phyloP scores from a whole-genome alignment of 2,888 invertebrate genomes.

The Chironomus tentans region DNA sequence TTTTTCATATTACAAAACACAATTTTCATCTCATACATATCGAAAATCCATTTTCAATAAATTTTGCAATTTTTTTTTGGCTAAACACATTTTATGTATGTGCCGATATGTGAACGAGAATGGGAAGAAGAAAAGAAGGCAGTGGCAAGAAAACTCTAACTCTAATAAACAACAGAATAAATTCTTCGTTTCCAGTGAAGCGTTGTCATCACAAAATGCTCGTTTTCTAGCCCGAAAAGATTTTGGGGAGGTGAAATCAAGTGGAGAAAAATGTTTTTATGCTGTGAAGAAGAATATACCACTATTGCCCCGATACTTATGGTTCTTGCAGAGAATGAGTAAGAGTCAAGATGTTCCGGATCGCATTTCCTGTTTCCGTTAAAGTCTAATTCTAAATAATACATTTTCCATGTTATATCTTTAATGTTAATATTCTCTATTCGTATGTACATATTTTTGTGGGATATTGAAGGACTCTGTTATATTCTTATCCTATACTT shows the following conservation, averaged over 20 bases:
- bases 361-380: conserved; percentile 29
- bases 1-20: neutral
- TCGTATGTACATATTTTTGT: neutral
- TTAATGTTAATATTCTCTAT: neutral
- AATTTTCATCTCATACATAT: neutral
- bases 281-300: too few relatives aligned
- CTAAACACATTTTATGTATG: neutral
- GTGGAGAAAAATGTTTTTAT: neutral
- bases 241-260: conserved; percentile 24
- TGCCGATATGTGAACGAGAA: neutral
- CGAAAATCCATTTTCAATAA: conserved; percentile 6
- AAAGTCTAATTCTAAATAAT: conserved; percentile 20
- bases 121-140: neutral
- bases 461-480: conserved; percentile 15
- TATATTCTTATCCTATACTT: neutral
- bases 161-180: neutral
- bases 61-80: neutral
- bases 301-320: too few relatives aligned
- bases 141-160: neutral
- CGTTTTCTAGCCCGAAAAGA: neutral
- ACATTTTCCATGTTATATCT: conserved; percentile 20
- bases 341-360: conserved; percentile 28
- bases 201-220: neutral
- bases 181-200: neutral
- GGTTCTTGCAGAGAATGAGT: neutral